Percentiles rank a stretch among this genome's conserved stretches.
phyloP scores from a whole-genome alignment of 2,888 invertebrate species.

The Laspeyria flexula region DNA sequence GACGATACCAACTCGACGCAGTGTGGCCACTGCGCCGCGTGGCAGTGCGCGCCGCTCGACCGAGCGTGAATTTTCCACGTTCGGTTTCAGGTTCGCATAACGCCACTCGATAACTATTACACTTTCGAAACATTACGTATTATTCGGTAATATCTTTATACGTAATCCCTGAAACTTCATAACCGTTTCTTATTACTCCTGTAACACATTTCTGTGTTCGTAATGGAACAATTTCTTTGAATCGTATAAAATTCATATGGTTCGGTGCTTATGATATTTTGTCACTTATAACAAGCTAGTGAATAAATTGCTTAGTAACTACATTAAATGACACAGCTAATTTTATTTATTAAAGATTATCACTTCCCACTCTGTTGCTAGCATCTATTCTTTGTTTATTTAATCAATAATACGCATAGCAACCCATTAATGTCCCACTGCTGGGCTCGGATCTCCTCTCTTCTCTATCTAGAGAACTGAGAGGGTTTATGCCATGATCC shows the following conservation, averaged over 20 bases:
- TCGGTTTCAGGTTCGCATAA: constrained; percentile 82
- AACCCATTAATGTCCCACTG: too few relatives aligned
- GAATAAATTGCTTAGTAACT: too few relatives aligned
- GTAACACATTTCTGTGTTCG: constrained; percentile 23
- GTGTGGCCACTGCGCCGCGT: constrained; percentile 6
- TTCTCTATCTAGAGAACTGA: too few relatives aligned
- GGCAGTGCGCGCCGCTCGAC: constrained; percentile 66
- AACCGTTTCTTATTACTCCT: constrained; percentile 39
- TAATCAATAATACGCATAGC: too few relatives aligned
- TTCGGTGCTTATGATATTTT: too few relatives aligned
- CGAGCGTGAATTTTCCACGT: constrained; percentile 83
- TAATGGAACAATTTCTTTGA: background rate
- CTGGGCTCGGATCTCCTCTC: too few relatives aligned
- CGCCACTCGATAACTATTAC: constrained; percentile 77
- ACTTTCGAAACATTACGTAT: constrained; percentile 81
- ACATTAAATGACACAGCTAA: too few relatives aligned
- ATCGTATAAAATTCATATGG: background rate
- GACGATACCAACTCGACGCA: constrained; percentile 18
- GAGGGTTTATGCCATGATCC: too few relatives aligned
- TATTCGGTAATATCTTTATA: constrained; percentile 72
- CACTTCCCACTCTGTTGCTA: too few relatives aligned
- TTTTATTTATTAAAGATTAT: too few relatives aligned
- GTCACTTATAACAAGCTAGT: too few relatives aligned
- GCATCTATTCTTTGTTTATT: too few relatives aligned
- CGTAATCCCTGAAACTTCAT: constrained; percentile 70